Base-by-base conservation (phyloP, 1,140 invertebrate genomes). In the Tribolium castaneum region DNA sequence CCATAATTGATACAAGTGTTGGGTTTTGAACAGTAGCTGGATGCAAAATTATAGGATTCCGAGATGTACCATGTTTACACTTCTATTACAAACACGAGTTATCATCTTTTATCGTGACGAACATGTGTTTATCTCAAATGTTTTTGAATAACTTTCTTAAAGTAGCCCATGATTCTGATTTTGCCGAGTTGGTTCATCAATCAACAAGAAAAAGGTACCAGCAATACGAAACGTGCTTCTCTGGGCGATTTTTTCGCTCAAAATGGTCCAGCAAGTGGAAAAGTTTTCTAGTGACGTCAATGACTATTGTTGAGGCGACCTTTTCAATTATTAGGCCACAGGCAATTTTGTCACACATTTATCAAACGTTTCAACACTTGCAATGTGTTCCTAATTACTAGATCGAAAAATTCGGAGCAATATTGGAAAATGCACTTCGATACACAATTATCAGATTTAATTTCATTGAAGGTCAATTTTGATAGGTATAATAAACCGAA, bases 281-380 rank as follows among this genome's bases (percentile, higher is more conserved):
- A 77, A 77, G 19, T 76, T 77, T 39, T 71, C 45, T 12, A 25
- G 66, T 77, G 76, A 77, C 76, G 76, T 77, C 76, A 77, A 77
- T 62, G 34, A 72, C 45, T 77, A 66, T 19, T 66, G 59, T 66
- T 66, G 35, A 54, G 34, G 70, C 76, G 76, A 77, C 76, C 76
- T 77, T 77, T 77, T 77, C 70, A 77, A 77, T 77, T 77, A 77
- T 52, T 49, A 77, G 70, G n/a, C 59, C 30, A 35, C 59, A 66
- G 59, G n/a, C 59, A 35, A 14, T 35, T 66, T n/a, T 66, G 30
- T 66, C 30, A 35, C 22, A 22, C 30, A 66, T 34, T 66, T 66
- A 66, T 66, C 9, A 62, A 25, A 19, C 56, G 30, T 30, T 22
- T 35, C 16, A 66, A 66, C 59, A 66, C 30, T 59, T 35, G 25